These are phyloP conservation scores for Antigone vipio DNA, from an alignment of 2,113 vertebrate genomes.

Conservation along the genomic window DNA sequence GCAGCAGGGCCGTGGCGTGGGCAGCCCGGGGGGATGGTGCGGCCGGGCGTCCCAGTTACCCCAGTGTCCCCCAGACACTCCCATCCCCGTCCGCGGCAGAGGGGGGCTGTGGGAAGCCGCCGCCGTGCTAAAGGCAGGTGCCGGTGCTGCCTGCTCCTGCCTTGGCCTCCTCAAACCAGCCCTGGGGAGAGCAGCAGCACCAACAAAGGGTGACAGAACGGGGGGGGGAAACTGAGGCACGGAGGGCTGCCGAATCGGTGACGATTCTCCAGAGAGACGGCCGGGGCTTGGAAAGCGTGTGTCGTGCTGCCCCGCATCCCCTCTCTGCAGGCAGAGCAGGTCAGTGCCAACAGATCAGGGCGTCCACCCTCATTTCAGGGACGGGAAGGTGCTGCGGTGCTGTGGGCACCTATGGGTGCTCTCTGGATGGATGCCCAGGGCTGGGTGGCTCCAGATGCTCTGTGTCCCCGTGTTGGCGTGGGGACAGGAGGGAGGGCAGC, in stretches of 20 bases:
- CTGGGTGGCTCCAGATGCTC: background rate
- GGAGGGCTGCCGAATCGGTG: accelerated
- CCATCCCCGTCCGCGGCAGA: accelerated
- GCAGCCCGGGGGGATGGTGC: accelerated
- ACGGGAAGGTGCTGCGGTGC: background rate
- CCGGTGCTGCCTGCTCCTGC: background rate
- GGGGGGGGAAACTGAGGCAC: background rate
- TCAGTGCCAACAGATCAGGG: background rate
- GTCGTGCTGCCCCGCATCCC: background rate
- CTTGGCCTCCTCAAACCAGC: background rate
- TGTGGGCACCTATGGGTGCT: background rate
- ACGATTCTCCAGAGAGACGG: background rate
- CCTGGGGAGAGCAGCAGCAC: background rate
- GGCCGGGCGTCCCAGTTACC: background rate
- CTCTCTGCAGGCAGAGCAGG: background rate
- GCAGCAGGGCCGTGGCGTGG: background rate
- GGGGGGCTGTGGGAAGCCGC: background rate
- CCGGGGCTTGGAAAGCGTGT: too few species aligned
- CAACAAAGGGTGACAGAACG: accelerated
- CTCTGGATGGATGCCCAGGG: too few species aligned
- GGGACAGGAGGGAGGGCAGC: background rate
- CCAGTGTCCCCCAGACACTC: background rate
- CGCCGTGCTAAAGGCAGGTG: background rate
- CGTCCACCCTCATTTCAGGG: background rate
- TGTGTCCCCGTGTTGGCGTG: accelerated